Evolutionary conservation across 2,888 invertebrate genomes (phyloP), one percentile per base, ranked within the genome.

Genomic region (Ormyrus rosae): DNA sequence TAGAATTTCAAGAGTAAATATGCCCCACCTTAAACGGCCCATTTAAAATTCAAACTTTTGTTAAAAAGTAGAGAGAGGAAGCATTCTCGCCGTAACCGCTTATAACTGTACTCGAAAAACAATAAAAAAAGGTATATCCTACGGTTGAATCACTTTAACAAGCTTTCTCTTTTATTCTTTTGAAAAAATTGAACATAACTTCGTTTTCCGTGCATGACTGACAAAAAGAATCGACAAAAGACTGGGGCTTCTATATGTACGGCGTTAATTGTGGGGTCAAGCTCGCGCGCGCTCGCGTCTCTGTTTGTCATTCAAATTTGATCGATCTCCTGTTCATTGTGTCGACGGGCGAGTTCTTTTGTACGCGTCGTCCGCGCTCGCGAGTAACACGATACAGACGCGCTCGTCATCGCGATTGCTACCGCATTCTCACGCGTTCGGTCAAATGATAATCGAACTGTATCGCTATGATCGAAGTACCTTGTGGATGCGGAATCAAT

Each of bases 321-420:
- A 75, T 80, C 71, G 80, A 67, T 75, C 71, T 70, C 70, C 75
- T 61, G 71, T 71, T 64, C 67, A 80, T 80, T 80, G 80, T 80
- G 45, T 51, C 51, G 19, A 48, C 78, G n/a, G 46, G 19, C 13
- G 19, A 70, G 61, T 64, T 75, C 80, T 80, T 70, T 80, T 75
- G 75, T 80, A 13, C 45, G 13, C 64, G 67, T 46, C 64, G 58
- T 19, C 13, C 56, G 58, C 7, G 51, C 10, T 10, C 58, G n/a
- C 50, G 51, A 3, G 13, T 8, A 7, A 11, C 19, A 34, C 8
- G 6, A 60, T 19, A 50, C 56, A n/a, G 3, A 19, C 13, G 46
- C 8, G 10, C 10, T 19, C 58, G 11, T 48, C 19, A 48, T 70
- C 60, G 70, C 58, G 69, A 34, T 55, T 13, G 71, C 19, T 19